phyloP scores from a whole-genome alignment of 1,140 invertebrate species.

The Anastatus disparis region DNA sequence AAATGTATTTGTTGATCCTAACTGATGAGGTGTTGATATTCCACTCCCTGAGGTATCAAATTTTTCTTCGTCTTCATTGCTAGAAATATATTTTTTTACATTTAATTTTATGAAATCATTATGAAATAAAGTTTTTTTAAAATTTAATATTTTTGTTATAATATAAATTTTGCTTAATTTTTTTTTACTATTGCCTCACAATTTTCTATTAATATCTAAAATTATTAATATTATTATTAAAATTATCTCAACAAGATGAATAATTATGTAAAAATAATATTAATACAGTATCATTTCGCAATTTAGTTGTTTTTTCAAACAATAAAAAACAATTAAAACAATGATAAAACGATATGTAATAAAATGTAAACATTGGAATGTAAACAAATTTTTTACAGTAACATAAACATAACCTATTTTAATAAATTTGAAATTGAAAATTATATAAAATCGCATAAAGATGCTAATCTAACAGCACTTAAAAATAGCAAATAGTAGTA shows the following conservation, averaged over 20 bases:
- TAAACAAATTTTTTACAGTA: constrained; percentile 27
- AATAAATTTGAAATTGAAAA: not conserved
- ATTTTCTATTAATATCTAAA: too few species aligned
- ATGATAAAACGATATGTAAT: not conserved
- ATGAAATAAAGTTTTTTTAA: too few species aligned
- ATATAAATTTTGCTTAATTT: too few species aligned
- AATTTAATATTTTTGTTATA: too few species aligned
- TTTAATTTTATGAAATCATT: too few species aligned
- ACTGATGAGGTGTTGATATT: constrained; percentile 50
- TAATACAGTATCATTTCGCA: too few species aligned
- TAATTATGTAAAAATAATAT: not conserved
- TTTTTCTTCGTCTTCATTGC: constrained; percentile 49
- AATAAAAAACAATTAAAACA: too few species aligned
- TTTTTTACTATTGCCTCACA: too few species aligned
- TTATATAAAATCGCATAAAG: not conserved
- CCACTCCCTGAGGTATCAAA: constrained; percentile 46
- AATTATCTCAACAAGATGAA: not conserved
- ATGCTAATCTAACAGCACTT: too few species aligned
- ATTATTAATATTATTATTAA: too few species aligned
- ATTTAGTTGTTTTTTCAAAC: too few species aligned
- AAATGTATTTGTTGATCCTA: constrained; percentile 49
- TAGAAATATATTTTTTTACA: constrained; percentile 27
- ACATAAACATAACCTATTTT: constrained; percentile 41
- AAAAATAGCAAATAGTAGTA: too few species aligned
- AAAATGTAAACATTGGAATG: not conserved